A percentile compares a stretch with the other conserved stretches of the same genome.
Conservation (phyloP, 2,888 invertebrate species). For the Lysandra coridon region DNA sequence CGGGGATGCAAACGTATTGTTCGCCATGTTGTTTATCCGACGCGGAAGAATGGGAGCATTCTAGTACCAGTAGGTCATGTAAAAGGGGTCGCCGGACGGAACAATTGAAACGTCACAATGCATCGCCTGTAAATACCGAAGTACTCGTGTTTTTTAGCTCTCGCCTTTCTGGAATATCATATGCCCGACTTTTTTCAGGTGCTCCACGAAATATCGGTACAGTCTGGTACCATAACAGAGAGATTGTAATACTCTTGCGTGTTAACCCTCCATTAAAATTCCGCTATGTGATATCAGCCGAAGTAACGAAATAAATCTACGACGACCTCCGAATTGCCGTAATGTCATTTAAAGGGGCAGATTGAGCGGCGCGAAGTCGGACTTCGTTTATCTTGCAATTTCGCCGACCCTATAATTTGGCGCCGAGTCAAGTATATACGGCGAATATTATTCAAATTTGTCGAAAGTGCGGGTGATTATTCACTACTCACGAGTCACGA, state of each 20-base stretch:
- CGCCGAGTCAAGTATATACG: slow-evolving; percentile 30
- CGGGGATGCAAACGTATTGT: slow-evolving; percentile 32
- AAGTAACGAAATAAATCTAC: background rate
- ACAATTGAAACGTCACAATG: slow-evolving; percentile 21
- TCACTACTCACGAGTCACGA: slow-evolving; percentile 34
- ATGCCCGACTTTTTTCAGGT: background rate
- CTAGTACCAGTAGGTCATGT: slow-evolving; percentile 22
- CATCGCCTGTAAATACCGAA: slow-evolving; percentile 2
- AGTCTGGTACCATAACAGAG: background rate
- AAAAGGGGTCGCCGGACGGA: slow-evolving; percentile 23
- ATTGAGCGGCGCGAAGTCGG: slow-evolving; percentile 25
- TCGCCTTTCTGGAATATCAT: background rate
- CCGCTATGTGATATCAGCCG: background rate
- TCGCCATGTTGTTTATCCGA: slow-evolving; percentile 28
- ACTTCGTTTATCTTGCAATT: slow-evolving; percentile 33
- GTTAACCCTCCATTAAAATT: background rate
- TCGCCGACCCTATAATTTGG: slow-evolving; percentile 29
- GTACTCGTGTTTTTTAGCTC: background rate
- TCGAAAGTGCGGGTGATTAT: slow-evolving; percentile 43
- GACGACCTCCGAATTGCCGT: slow-evolving; percentile 6
- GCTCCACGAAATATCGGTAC: background rate
- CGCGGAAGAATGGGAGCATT: slow-evolving; percentile 13
- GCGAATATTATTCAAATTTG: slow-evolving; percentile 37
- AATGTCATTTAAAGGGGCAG: slow-evolving; percentile 29
- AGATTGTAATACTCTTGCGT: background rate